Base-by-base conservation (phyloP, 2,888 invertebrate species). In the Sphaerophoria taeniata region DNA sequence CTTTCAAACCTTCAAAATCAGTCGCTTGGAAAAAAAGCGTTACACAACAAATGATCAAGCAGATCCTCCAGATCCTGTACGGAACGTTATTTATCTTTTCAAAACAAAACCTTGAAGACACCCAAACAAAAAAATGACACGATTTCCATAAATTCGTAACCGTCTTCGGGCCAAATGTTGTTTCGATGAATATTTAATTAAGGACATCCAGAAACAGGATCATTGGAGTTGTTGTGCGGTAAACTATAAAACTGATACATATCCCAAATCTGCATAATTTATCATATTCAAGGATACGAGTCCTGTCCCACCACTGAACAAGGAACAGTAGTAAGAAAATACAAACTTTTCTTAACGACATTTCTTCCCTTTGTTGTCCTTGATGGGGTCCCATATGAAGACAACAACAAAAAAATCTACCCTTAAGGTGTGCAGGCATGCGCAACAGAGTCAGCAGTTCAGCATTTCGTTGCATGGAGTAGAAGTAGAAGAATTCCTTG, bases 101-200 rank as follows among this genome's bases (percentile, higher is more conserved):
- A 24, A 24, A 24, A 24, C 2, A 24, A 24, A 24, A 24, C 24
- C 2, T 24, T 24, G 24, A 24, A 24, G 24, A 24, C 24, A 24
- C 24, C 24, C 24, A 24, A 24, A 1, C 24, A 24, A 24, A 24
- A 24, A 24, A 7, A 55, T 12, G 33, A 24, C 24, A 24, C 61
- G 43, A 84, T 80, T 85, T 77, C 45, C 76, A 85, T 81, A 49
- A 73, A 65, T 70, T 70, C 56, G 56, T 74, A 63, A 67, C 43
- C 71, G 36, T 60, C 9, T 34, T 56, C 56, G 56, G 76, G 85
- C 72, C 85, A 85, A 85, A 85, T 85, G 81, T 70, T 81, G 73
- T 81, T 77, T 70, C 85, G 56, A 85, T 81, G 81, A 85, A 85
- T 85, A 81, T 70, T 58, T 73, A 85, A 85, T 81, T 80, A 81